These are phyloP conservation scores for Sander vitreus DNA, from an alignment of 2,113 vertebrate species.

Conservation along the genomic window DNA sequence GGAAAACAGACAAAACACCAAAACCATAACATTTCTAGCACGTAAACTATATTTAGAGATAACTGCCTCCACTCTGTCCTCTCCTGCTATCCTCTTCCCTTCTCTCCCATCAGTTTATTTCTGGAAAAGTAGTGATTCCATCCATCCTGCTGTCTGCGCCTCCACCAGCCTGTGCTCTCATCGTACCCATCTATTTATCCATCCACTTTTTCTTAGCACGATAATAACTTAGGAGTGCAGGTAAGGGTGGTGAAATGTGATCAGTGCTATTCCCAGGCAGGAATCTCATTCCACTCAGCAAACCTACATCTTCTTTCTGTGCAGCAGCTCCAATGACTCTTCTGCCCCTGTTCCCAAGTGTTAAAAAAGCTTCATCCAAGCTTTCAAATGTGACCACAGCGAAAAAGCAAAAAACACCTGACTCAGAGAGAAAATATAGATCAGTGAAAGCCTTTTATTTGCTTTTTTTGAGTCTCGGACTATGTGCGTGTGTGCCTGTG, in stretches of 20 bases:
- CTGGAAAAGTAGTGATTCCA: constrained; percentile 22
- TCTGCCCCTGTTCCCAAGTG: constrained; percentile 13
- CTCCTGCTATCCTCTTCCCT: constrained; percentile 16
- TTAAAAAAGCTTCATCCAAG: constrained; percentile 44
- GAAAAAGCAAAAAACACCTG: constrained; percentile 42
- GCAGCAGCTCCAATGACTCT: constrained; percentile 25
- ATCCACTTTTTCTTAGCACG: constrained; percentile 5
- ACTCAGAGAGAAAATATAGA: constrained; percentile 32
- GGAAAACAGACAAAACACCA: too few relatives aligned
- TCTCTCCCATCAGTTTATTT: constrained; percentile 52
- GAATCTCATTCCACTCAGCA: constrained; percentile 7
- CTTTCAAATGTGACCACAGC: constrained; percentile 39
- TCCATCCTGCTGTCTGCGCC: constrained; percentile 23
- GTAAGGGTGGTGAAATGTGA: constrained; percentile 20
- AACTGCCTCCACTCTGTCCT: constrained; percentile 38
- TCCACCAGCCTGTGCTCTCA: neutral
- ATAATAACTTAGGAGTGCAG: constrained; percentile 14
- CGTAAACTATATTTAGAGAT: constrained; percentile 67
- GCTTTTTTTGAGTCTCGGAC: constrained; percentile 23
- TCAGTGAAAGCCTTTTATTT: constrained; percentile 59
- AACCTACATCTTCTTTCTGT: constrained; percentile 25
- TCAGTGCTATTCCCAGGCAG: constrained; percentile 23
- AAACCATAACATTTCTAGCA: too few relatives aligned
- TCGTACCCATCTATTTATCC: constrained; percentile 7
- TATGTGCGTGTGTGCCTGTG: constrained; percentile 24